Base-by-base conservation (phyloP, 2,797 vertebrate genomes). In the Threskiornis aethiopicus region DNA sequence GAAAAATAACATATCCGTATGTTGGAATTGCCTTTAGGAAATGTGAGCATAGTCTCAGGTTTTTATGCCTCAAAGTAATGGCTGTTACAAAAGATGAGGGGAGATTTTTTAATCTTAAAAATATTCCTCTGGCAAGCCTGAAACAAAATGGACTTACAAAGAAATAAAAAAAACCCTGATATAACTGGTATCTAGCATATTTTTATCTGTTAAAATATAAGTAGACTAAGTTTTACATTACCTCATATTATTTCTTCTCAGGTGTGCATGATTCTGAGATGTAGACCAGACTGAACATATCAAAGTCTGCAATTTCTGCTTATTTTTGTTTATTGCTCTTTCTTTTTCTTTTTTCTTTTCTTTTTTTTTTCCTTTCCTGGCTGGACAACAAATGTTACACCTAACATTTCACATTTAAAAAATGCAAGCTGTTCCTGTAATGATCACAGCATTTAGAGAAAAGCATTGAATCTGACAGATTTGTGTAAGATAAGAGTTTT, bases 291-390 rank as follows among this genome's bases (percentile, higher is more conserved):
- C 5, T 94, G 73, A 92, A 79, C 14, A 44, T 29, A 65, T 72
- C 44, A 75, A 84, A 93, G 37, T 26, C 47, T 86, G 37, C 24
- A 41, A 62, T 82, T 91, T 94, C 58, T 90, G 46, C 31, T 91
- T 96, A 71, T 84, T 89, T 95, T 89, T 96, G 71, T 92, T 96
- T 95, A 81, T 90, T 87, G 13, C 19, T 28, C 11, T 37, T 65
- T 59, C 28, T 61, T 72, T 87, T 42, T 22, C 6, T 41, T 52
- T 10, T 29, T 11, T 14, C 2, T 7, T 0, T 0, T 61, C 19
- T 37, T 22, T 26, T 44, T 31, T 37, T 13, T 7, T 6, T 3
- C 9, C 18, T 77, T 87, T 69, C 33, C 84, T 90, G 95, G 57
- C 52, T 70, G 84, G 39, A 33, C 54, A 77, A 61, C 77, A 95